Evolutionary conservation across 2,888 invertebrate genomes (phyloP), one percentile per base, ranked within the genome.

Genomic region (Platycheirus albimanus): DNA sequence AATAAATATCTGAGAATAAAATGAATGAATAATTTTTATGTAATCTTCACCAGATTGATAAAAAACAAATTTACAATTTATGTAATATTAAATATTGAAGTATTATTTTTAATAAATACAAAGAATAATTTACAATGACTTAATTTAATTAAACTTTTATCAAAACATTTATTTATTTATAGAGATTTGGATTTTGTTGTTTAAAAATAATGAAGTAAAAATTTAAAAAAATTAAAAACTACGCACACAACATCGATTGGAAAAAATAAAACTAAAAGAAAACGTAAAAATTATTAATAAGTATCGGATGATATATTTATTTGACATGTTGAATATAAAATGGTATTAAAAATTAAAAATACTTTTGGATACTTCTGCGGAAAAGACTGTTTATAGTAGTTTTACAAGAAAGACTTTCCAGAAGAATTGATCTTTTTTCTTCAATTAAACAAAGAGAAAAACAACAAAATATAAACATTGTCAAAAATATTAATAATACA

Each of bases 321-420:
- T 63, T 79, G 67, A 45, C 38, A 61, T 58, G 58, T 80, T 80
- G 56, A 70, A 52, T 47, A 66, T 13, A 78, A 78, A 71, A 70
- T 66, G 71, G 76, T 76, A 61, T 71, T 20, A 52, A 81, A 63
- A 47, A 54, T 61, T 41, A 52, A 81, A 63, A 47, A 54, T 61
- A 28, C 4, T 24, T 81, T 76, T 76, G 67, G 71, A 81, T 81
- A 77, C 58, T 81, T 81, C 77, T 71, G 81, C 67, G 81, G 81
- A 81, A 71, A 81, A 81, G 81, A 81, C 81, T 81, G 81, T 81
- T 81, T 67, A 81, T 76, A 81, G 81, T 81, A 81, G 67, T 81
- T 81, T 81, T 81, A 81, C 81, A 81, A 63, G 67, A 66, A 54
- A 81, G 45, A 61, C 67, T 10, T 74, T 74, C 61, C 74, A 45